Evolutionary conservation across 2,797 vertebrate genomes (phyloP).

Genomic region (Clarias pachynema): DNA sequence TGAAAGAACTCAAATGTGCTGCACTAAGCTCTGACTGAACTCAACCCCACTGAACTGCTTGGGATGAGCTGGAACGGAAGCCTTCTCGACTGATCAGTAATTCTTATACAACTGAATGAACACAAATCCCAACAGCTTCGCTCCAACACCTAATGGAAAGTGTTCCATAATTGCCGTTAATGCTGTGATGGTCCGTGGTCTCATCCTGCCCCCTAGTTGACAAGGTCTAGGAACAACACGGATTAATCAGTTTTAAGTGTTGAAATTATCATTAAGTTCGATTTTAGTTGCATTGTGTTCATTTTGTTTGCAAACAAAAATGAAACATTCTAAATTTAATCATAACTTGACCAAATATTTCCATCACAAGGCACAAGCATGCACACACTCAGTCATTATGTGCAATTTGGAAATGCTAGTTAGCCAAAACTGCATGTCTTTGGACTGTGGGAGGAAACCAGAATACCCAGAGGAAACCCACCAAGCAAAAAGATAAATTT

Average conservation of each 20-base stretch:
- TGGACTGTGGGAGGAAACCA: too few relatives aligned
- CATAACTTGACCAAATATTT: not conserved
- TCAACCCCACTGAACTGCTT: not conserved
- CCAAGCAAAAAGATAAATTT: too few relatives aligned
- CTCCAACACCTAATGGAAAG: not conserved
- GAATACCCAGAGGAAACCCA: too few relatives aligned
- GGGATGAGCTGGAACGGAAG: not conserved
- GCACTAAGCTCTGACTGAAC: not conserved
- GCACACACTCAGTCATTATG: too few relatives aligned
- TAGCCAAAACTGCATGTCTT: too few relatives aligned
- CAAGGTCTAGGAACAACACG: too few relatives aligned
- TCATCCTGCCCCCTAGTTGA: too few relatives aligned
- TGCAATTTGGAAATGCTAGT: too few relatives aligned
- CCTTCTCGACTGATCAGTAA: not conserved
- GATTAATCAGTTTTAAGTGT: too few relatives aligned
- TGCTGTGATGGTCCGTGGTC: not conserved
- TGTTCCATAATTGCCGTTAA: not conserved
- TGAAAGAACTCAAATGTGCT: not conserved
- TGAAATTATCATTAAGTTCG: not conserved
- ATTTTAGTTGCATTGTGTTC: not conserved
- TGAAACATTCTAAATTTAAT: not conserved
- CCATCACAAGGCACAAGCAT: too few relatives aligned
- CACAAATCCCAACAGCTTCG: not conserved
- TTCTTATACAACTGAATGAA: not conserved
- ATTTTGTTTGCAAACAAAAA: not conserved